These are phyloP conservation scores for Carassius carassius DNA, from an alignment of 2,113 vertebrate species.

Conservation along the genomic window DNA sequence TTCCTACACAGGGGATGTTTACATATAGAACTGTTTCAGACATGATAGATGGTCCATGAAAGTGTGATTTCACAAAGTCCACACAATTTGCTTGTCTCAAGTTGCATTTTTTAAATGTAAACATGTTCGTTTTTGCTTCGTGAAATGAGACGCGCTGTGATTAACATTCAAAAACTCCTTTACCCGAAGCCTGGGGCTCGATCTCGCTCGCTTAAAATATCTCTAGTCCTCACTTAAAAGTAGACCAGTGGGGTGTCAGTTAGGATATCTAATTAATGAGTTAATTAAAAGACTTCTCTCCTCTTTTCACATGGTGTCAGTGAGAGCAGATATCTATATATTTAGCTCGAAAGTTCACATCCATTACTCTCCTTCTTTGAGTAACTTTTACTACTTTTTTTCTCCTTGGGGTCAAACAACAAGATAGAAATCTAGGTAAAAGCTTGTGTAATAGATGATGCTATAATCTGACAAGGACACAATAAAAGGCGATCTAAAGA, in stretches of 20 bases:
- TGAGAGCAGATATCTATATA: slow-evolving; percentile 68
- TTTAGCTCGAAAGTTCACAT: slow-evolving; percentile 60
- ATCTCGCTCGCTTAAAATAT: slow-evolving; percentile 7
- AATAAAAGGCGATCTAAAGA: not conserved
- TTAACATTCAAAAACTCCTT: slow-evolving; percentile 13
- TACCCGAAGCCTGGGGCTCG: not conserved
- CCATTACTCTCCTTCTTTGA: slow-evolving; percentile 10
- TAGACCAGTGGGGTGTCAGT: slow-evolving; percentile 50
- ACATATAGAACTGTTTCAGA: slow-evolving; percentile 9
- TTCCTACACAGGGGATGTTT: slow-evolving; percentile 21
- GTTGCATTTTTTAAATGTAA: slow-evolving; percentile 12
- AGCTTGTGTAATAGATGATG: not conserved
- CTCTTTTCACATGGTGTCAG: slow-evolving; percentile 54
- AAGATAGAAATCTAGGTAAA: slow-evolving; percentile 17
- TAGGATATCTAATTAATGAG: slow-evolving; percentile 72
- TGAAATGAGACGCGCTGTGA: not conserved
- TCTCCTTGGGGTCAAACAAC: not conserved
- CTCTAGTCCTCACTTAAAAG: slow-evolving; percentile 44
- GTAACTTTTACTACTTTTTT: not conserved
- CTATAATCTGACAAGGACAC: slow-evolving; percentile 7
- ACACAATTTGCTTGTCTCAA: slow-evolving; percentile 23
- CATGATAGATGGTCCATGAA: slow-evolving; percentile 28
- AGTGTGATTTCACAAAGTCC: slow-evolving; percentile 27
- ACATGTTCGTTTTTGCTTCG: not conserved
- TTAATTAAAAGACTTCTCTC: slow-evolving; percentile 70